A percentile compares a stretch with the other conserved stretches of the same genome.
Conservation (phyloP, 2,113 vertebrate genomes). For the Scartelaos histophorus region DNA sequence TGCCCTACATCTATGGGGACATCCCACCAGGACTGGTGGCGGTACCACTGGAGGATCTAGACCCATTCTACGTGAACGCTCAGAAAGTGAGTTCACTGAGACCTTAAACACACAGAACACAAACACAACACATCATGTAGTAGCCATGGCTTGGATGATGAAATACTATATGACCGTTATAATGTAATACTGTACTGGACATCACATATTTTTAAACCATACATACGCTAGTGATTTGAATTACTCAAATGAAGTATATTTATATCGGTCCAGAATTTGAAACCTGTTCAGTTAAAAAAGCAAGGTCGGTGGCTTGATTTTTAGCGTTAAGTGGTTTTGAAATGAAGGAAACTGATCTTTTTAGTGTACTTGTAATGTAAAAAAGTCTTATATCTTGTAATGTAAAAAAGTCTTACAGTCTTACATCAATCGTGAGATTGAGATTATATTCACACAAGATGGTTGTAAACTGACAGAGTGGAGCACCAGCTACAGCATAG, state of each 20-base stretch:
- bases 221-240: background rate
- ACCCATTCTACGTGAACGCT: slow-evolving; percentile 92
- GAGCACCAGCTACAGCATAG: background rate
- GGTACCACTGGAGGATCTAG: slow-evolving; percentile 95
- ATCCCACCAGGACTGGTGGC: slow-evolving; percentile 87
- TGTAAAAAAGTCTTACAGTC: background rate
- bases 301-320: background rate
- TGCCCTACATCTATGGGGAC: slow-evolving; percentile 99
- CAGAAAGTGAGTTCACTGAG: slow-evolving; percentile 90
- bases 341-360: background rate
- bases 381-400: background rate
- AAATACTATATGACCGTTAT: too few species aligned
- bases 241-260: background rate
- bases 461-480: too few species aligned
- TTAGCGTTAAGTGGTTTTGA: background rate
- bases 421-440: background rate
- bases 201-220: background rate
- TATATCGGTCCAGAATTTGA: background rate
- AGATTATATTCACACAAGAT: too few species aligned
- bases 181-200: background rate
- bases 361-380: background rate
- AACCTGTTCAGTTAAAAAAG: background rate
- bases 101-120: slow-evolving; percentile 2
- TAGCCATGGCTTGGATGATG: background rate
- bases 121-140: background rate